Percentiles rank a stretch among this genome's conserved stretches.
Evolutionary conservation across 2,113 vertebrate genomes (phyloP).

Genomic region (human (Homo sapiens)): GRCh38 chrX:152219501-152220000

Average conservation of each 20-base stretch:
- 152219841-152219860: background rate
- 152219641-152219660: background rate
- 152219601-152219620: background rate
- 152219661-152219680: background rate
- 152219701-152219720: background rate
- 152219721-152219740: background rate
- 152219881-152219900: slow-evolving; percentile 16
- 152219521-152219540: background rate
- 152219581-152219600: background rate
- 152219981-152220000: background rate
- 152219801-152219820: background rate
- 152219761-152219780: background rate
- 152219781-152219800: background rate
- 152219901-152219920: background rate
- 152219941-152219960: background rate
- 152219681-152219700: background rate
- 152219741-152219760: background rate
- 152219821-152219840: background rate
- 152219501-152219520: background rate
- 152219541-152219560: background rate
- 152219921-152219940: background rate
- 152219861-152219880: background rate
- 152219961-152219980: background rate
- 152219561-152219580: slow-evolving; percentile 14
- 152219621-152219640: background rate